Evolutionary conservation across 1,140 invertebrate species (phyloP).

Genomic region (Condylostylus longicornis): DNA sequence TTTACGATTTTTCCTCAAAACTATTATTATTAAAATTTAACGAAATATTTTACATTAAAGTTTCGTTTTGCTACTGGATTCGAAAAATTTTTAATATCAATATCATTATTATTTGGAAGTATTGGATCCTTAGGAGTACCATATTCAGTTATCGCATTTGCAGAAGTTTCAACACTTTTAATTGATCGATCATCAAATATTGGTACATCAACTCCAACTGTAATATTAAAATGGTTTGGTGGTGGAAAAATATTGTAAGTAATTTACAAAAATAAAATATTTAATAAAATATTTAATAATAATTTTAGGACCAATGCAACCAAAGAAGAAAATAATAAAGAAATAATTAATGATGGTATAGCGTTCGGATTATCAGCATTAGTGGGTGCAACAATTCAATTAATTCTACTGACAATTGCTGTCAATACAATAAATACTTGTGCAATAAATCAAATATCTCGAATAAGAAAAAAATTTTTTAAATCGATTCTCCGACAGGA

Average conservation of each 20-base stretch:
- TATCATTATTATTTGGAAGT: conserved; percentile 41
- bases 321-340: conserved; percentile 37
- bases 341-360: conserved; percentile 45
- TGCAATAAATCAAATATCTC: conserved; percentile 44
- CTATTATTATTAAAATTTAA: too few species aligned
- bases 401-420: conserved; percentile 44
- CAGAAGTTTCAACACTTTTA: conserved; percentile 48
- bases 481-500: conserved; percentile 69
- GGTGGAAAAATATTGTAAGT: conserved; percentile 32
- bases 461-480: conserved; percentile 56
- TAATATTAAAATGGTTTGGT: conserved; percentile 33
- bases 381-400: conserved; percentile 41
- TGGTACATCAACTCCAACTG: conserved; percentile 30
- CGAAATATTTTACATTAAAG: too few species aligned
- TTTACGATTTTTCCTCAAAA: too few species aligned
- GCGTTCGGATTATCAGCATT: conserved; percentile 45
- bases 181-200: conserved; percentile 34
- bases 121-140: conserved; percentile 47
- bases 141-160: conserved; percentile 51
- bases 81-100: conserved; percentile 39
- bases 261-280: too few species aligned
- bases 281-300: too few species aligned
- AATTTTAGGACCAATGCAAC: conserved; percentile 36
- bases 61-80: conserved; percentile 46
- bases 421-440: conserved; percentile 48